Conservation (phyloP, 2,797 vertebrate genomes). For the Gallinago solitaria region DNA sequence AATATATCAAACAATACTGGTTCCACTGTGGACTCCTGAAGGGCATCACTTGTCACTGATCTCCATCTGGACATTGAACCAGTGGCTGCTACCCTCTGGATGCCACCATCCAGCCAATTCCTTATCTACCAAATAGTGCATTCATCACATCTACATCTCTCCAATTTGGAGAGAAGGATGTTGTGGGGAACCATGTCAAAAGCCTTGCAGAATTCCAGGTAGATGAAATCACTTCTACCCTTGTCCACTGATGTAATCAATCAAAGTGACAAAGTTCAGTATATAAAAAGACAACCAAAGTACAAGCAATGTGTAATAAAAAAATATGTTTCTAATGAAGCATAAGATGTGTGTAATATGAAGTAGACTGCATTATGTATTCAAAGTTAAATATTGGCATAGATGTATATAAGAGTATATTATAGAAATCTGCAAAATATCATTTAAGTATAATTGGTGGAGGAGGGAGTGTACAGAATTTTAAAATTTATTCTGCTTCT, state of each 20-base stretch:
- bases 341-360: background rate
- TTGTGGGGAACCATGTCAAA: background rate
- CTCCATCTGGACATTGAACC: background rate
- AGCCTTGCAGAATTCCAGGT: background rate
- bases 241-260: background rate
- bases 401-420: background rate
- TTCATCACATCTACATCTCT: background rate
- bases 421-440: background rate
- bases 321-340: background rate
- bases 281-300: background rate
- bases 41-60: accelerated
- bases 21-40: accelerated
- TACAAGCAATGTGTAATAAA: background rate
- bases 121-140: background rate
- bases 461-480: background rate
- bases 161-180: background rate
- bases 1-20: background rate
- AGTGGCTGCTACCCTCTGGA: background rate
- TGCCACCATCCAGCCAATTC: accelerated
- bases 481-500: background rate
- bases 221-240: background rate
- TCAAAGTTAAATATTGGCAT: background rate
- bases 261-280: background rate
- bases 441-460: background rate
- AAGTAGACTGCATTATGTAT: background rate